Evolutionary conservation across 2,113 vertebrate species (phyloP).

Genomic region (Polypterus senegalus): DNA sequence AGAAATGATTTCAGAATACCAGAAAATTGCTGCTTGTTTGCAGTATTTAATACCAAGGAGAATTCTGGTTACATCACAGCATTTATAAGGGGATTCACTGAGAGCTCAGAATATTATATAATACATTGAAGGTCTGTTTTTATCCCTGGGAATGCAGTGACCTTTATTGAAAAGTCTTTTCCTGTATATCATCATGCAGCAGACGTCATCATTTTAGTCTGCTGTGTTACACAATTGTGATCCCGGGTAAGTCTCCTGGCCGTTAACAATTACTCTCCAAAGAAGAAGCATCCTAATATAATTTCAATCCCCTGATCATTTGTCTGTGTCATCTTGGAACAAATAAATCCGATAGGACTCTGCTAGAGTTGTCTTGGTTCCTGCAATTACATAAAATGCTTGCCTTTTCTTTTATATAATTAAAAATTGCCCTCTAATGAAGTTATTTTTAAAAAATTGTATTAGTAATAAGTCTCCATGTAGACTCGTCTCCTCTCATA

Average conservation of each 20-base stretch:
- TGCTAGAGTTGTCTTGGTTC: too few species aligned
- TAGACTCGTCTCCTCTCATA: too few species aligned
- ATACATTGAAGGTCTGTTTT: slow-evolving; percentile 1
- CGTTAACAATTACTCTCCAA: background rate
- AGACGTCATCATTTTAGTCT: background rate
- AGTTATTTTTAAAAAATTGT: too few species aligned
- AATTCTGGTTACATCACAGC: slow-evolving; percentile 18
- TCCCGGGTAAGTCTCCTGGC: background rate
- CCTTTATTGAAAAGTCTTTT: slow-evolving; percentile 4
- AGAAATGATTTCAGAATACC: too few species aligned
- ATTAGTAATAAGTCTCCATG: too few species aligned
- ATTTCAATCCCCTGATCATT: background rate
- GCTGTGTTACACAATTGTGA: slow-evolving; percentile 1
- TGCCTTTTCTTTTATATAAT: too few species aligned
- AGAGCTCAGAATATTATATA: slow-evolving; percentile 8
- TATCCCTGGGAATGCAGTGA: slow-evolving; percentile 1
- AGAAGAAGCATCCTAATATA: background rate
- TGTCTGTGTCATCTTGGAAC: background rate
- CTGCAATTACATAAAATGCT: too few species aligned
- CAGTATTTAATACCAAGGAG: too few species aligned
- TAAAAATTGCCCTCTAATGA: too few species aligned
- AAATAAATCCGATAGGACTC: background rate
- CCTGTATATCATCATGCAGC: background rate
- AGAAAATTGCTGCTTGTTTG: too few species aligned
- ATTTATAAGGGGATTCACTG: slow-evolving; percentile 6